Base-by-base conservation (phyloP, 2,888 invertebrate genomes). In the Empis livida region DNA sequence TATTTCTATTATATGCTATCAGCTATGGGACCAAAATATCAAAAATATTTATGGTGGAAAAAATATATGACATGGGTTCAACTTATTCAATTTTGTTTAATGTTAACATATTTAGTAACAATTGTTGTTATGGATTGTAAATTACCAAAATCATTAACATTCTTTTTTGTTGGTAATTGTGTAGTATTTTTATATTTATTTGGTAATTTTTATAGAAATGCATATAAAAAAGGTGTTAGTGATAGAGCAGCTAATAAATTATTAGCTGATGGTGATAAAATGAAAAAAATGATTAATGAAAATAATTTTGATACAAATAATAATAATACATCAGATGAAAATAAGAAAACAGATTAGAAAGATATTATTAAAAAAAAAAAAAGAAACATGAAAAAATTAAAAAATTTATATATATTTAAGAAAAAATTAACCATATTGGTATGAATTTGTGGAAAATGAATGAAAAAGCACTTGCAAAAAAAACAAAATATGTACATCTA, bases 31-130 rank as follows among this genome's bases (percentile, higher is more conserved):
- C 72, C 73, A 2, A 63, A 68, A 51, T 71, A 71, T 51, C 72
- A 73, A 57, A 71, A 71, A 49, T 72, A 71, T 53, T 55, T 73
- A 15, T 73, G 73, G 73, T 73, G 73, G 73, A 73, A 73, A 57
- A 72, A 71, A 55, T 73, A 73, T 56, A 72, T 73, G 63, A 73
- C 73, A 48, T 64, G 66, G 57, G 66, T 73, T 38, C 73, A 73
- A 57, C 54, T 73, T 53, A 63, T 75, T 2, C 84, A 84, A 61
- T 84, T 84, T 57, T 67, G 76, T 23, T 61, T 84, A 38, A 82
- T 84, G 73, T 69, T 84, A 17, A 61, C 68, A 10, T 84, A 83
- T 60, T 74, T 82, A 63, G 61, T 66, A 31, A 53, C 59, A 2
- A 63, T 74, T 2, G 66, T 74, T 40, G 67, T 65, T 17, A 71